Base-by-base conservation (phyloP, 1,140 invertebrate species). In the Trinorchestia longiramus region DNA sequence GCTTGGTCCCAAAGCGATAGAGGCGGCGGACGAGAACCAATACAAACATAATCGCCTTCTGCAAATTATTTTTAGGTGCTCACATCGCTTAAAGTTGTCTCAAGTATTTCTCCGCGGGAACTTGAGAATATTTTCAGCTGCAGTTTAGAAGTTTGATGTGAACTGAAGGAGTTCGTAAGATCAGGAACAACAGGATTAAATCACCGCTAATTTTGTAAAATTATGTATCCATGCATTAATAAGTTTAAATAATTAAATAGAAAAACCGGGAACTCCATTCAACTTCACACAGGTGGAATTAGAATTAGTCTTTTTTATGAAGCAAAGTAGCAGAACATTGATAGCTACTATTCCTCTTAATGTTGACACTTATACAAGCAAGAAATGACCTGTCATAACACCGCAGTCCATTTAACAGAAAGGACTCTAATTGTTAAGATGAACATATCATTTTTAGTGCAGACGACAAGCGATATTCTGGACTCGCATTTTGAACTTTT, bases 1-100 rank as follows among this genome's bases (percentile, higher is more conserved):
- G 43, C 88, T 90, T 90, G 88, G 88, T 15, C 88, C 41, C 88
- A 90, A 90, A 90, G 88, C 88, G 88, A 90, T 90, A 8, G 88
- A 41, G 43, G 41, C 88, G 28, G 41, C 88, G 88, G 8, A 4
- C 11, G 62, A 77, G 28, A 77, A 77, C 62, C 62, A 77, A 77
- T 77, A 77, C 62, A 77, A 77, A 15, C 62, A 77, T 77, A 77
- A 77, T 77, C 62, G 62, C 62, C 62, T 77, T 77, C 62, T 77
- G 62, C 62, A 77, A 77, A 77, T 19, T 77, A 77, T 77, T 77
- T 77, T 77, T n/a, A 11, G 62, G 62, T 36, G 62, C 62, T 15
- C 62, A 77, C 62, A 77, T 36, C 62, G 28, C 62, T 77, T 36
- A 77, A 77, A 77, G 11, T 77, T 77, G 28, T 11, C 62, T 77